Percentiles rank a stretch among this genome's conserved stretches.
These are phyloP conservation scores for Aricia artaxerxes DNA, from an alignment of 2,888 invertebrate genomes.

Conservation along the genomic window DNA sequence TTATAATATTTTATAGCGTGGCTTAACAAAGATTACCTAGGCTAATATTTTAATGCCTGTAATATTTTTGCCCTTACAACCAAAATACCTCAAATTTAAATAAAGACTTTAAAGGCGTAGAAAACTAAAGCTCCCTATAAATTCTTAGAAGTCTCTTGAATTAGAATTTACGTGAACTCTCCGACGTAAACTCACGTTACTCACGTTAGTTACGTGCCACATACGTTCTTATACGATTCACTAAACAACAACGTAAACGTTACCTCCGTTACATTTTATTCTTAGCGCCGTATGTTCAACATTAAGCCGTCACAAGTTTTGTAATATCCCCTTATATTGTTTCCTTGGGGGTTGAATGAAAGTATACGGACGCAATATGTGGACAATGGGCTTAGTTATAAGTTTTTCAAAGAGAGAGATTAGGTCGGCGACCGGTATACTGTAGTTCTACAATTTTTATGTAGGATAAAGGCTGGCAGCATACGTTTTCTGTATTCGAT, in stretches of 20 bases:
- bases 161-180: constrained; percentile 5
- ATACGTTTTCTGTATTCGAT: too few relatives aligned
- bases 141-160: neutral
- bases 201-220: constrained; percentile 18
- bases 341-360: neutral
- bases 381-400: constrained; percentile 2
- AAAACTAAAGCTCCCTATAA: neutral
- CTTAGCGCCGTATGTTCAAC: neutral
- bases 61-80: too few relatives aligned
- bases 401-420: neutral
- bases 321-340: constrained; percentile 11
- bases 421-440: neutral
- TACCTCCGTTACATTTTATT: constrained; percentile 25
- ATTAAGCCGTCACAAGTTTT: constrained; percentile 25
- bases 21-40: neutral
- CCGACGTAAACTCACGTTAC: constrained; percentile 1
- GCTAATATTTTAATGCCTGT: too few relatives aligned
- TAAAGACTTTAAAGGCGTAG: neutral
- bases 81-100: neutral
- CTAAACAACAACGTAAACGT: constrained; percentile 9
- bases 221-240: constrained; percentile 11
- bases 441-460: neutral
- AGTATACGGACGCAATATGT: neutral
- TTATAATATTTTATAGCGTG: too few relatives aligned
- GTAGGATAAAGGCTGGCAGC: too few relatives aligned